phyloP scores from a whole-genome alignment of 2,797 vertebrate species.

The Margarornis squamiger region DNA sequence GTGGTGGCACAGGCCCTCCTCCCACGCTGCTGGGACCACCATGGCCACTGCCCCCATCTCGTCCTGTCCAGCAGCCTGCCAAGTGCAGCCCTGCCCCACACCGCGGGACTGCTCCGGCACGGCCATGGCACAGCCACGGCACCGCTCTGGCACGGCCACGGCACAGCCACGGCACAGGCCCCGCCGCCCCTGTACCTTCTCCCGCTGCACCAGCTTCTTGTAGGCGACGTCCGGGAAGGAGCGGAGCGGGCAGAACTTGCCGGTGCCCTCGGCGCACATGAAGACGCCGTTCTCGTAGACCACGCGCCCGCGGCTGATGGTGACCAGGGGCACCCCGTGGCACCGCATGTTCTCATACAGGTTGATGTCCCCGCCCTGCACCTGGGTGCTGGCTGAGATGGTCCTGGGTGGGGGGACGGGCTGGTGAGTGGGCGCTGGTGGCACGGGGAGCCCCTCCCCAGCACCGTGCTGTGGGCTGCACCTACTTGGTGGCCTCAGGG shows the following conservation, averaged over 20 bases:
- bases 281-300: slow-evolving; percentile 96
- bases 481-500: slow-evolving; percentile 91
- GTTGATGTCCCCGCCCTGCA: slow-evolving; percentile 93
- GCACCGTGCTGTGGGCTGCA: accelerated
- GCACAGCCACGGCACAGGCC: accelerated
- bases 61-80: background rate
- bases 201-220: slow-evolving; percentile 98
- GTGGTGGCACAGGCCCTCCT: background rate
- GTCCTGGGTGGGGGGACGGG: slow-evolving; percentile 73
- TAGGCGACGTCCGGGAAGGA: slow-evolving; percentile 95
- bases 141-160: accelerated
- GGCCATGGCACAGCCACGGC: too few relatives aligned
- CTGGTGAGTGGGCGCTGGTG: accelerated
- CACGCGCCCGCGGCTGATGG: slow-evolving; percentile 92
- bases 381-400: slow-evolving; percentile 90
- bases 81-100: too few relatives aligned
- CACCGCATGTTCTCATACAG: slow-evolving; percentile 94
- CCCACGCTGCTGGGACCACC: background rate
- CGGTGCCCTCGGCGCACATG: slow-evolving; percentile 94
- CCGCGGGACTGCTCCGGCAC: accelerated
- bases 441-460: accelerated
- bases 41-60: background rate
- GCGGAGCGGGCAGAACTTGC: slow-evolving; percentile 92
- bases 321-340: slow-evolving; percentile 91
- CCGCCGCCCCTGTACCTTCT: slow-evolving; percentile 81